Percentiles rank a stretch among this genome's conserved stretches.
Conservation (phyloP, 1,140 invertebrate genomes). For the Lutraria rhynchaena region DNA sequence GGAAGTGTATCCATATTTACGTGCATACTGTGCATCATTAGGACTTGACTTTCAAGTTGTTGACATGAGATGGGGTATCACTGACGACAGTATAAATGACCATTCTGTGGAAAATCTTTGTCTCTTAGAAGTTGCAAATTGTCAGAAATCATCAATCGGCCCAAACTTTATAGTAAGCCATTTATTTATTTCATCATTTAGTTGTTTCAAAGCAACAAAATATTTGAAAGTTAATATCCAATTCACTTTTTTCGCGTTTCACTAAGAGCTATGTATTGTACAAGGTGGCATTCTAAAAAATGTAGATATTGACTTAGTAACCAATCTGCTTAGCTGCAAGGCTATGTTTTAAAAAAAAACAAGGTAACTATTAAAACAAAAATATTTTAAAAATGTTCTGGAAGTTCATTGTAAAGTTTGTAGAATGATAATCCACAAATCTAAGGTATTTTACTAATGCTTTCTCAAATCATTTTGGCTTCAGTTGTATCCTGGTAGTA, state of each 20-base stretch:
- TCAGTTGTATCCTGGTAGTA: too few species aligned
- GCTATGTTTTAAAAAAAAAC: too few species aligned
- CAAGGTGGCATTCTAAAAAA: too few species aligned
- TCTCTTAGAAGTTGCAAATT: slow-evolving; percentile 77
- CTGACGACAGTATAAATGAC: slow-evolving; percentile 76
- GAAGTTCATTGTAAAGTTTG: too few species aligned
- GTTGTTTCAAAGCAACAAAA: not conserved
- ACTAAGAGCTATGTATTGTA: too few species aligned
- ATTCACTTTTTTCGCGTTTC: not conserved
- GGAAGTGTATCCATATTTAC: slow-evolving; percentile 71
- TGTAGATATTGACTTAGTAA: too few species aligned
- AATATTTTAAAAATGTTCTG: too few species aligned
- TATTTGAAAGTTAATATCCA: not conserved
- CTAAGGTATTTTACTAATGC: too few species aligned
- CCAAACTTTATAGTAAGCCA: slow-evolving; percentile 80
- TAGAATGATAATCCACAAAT: too few species aligned
- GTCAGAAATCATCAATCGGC: slow-evolving; percentile 79
- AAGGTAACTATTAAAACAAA: too few species aligned
- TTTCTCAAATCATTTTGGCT: too few species aligned
- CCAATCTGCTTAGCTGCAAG: too few species aligned
- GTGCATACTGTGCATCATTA: slow-evolving; percentile 68
- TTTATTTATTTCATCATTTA: not conserved
- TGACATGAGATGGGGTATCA: slow-evolving; percentile 81
- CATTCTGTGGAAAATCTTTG: slow-evolving; percentile 77
- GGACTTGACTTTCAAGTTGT: slow-evolving; percentile 79